Conservation (phyloP, 2,113 vertebrate genomes). For the Hypocryptadius cinnamomeus region DNA sequence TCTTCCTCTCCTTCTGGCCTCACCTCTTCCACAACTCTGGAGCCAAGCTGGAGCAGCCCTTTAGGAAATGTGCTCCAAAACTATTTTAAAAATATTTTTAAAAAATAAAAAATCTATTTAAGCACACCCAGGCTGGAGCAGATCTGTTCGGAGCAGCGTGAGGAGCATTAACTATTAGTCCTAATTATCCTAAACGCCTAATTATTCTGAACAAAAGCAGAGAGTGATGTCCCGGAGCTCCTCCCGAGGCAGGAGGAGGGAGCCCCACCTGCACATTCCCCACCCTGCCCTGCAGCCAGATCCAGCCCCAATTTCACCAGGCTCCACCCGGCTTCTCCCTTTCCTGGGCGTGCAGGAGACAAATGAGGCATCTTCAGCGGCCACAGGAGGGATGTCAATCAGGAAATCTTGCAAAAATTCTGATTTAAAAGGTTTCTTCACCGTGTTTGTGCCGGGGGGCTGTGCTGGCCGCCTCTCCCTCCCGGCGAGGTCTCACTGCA, state of each 20-base stretch:
- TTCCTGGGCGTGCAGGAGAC: background rate
- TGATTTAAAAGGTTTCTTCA: fast-evolving
- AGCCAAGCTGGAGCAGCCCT: background rate
- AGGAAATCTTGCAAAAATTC: background rate
- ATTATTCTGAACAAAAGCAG: background rate
- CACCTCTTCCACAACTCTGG: fast-evolving
- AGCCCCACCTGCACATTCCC: background rate
- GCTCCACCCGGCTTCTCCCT: background rate
- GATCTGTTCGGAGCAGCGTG: background rate
- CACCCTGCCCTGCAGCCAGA: background rate
- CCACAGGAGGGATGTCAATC: background rate
- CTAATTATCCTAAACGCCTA: too few species aligned
- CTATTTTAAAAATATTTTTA: background rate
- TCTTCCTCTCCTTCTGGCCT: background rate
- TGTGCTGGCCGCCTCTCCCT: background rate
- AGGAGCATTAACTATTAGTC: background rate
- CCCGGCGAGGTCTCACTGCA: background rate
- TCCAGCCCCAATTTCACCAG: background rate
- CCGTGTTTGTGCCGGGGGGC: fast-evolving
- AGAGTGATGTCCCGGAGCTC: background rate
- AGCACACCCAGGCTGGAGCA: background rate
- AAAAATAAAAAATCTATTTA: background rate
- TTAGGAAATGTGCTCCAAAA: background rate
- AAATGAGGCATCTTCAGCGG: fast-evolving
- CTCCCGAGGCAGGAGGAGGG: background rate